These are phyloP conservation scores for Nymphalis c-album DNA, from an alignment of 2,888 invertebrate species.

Conservation along the genomic window DNA sequence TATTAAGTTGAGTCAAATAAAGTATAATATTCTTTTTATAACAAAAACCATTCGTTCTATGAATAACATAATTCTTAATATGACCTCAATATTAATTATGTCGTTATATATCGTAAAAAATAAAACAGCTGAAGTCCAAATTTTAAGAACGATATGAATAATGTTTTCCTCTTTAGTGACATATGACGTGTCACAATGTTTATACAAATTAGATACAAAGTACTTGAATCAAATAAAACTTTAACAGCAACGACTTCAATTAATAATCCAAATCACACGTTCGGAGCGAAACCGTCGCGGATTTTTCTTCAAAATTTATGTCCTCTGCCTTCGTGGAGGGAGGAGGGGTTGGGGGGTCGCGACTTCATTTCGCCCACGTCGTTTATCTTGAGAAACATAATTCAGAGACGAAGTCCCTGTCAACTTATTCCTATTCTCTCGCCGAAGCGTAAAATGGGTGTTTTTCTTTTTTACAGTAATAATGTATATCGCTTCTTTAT, in stretches of 20 bases:
- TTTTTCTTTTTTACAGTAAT: slow-evolving; percentile 59
- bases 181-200: slow-evolving; percentile 1
- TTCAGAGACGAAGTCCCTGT: slow-evolving; percentile 82
- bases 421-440: slow-evolving; percentile 83
- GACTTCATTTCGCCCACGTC: slow-evolving; percentile 88
- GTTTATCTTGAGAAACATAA: slow-evolving; percentile 87
- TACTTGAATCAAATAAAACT: slow-evolving; percentile 32
- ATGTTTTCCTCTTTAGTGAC: slow-evolving; percentile 1
- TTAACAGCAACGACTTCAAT: slow-evolving; percentile 47
- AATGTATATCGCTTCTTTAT: slow-evolving; percentile 31
- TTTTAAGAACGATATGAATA: not conserved
- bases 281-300: slow-evolving; percentile 73
- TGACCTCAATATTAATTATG: not conserved
- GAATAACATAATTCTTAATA: not conserved
- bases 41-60: not conserved
- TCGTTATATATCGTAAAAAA: too few relatives aligned
- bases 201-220: slow-evolving; percentile 17
- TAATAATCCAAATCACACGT: slow-evolving; percentile 80
- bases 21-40: too few relatives aligned
- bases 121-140: too few relatives aligned
- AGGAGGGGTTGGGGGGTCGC: slow-evolving; percentile 65
- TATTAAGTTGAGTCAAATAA: not conserved
- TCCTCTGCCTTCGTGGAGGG: slow-evolving; percentile 62
- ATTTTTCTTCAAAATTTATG: slow-evolving; percentile 81
- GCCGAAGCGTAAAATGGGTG: slow-evolving; percentile 78